Conservation (phyloP, 2,888 invertebrate genomes). For the Ophion obscuratus region DNA sequence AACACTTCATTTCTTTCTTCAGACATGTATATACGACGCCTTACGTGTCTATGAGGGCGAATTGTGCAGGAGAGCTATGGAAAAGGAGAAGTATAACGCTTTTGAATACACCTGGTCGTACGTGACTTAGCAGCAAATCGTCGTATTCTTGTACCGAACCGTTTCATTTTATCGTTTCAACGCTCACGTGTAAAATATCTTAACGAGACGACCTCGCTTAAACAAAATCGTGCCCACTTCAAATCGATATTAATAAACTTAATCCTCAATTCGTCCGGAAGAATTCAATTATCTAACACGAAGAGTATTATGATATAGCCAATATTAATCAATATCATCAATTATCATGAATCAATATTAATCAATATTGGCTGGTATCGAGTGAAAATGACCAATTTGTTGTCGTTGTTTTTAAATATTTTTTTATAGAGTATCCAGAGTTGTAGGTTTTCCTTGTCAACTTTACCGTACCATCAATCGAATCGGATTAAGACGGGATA, state of each 20-base stretch:
- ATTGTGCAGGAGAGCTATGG: slow-evolving; percentile 4
- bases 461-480: too few species aligned
- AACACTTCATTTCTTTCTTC: slow-evolving; percentile 23
- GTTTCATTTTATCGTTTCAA: slow-evolving; percentile 36
- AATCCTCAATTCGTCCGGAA: not conserved
- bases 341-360: too few species aligned
- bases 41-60: slow-evolving; percentile 3
- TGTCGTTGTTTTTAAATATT: too few species aligned
- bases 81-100: slow-evolving; percentile 20
- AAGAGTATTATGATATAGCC: too few species aligned
- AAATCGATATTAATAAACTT: not conserved
- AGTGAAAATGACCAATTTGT: too few species aligned
- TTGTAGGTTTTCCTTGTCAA: too few species aligned
- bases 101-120: slow-evolving; percentile 45
- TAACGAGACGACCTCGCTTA: not conserved
- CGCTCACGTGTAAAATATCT: slow-evolving; percentile 3
- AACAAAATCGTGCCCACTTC: not conserved
- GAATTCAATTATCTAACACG: not conserved
- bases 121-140: slow-evolving; percentile 51
- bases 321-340: too few species aligned
- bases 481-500: too few species aligned
- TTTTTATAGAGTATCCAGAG: too few species aligned
- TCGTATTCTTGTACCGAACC: slow-evolving; percentile 50
- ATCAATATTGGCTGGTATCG: too few species aligned
- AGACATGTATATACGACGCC: slow-evolving; percentile 7